phyloP scores from a whole-genome alignment of 1,140 invertebrate species.

The Macrosteles quadrilineatus region DNA sequence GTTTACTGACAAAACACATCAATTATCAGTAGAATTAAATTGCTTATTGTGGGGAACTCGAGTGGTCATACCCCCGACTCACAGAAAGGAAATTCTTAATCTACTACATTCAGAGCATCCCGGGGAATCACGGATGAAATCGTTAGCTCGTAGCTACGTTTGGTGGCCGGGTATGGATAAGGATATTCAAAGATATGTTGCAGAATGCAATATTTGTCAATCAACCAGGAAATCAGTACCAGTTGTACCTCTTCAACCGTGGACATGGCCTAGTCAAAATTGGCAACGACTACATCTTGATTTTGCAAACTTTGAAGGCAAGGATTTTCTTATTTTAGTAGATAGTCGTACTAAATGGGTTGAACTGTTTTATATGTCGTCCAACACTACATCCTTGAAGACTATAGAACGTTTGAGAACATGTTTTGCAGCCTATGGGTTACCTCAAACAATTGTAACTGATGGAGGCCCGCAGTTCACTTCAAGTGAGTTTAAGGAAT shows the following conservation, averaged over 20 bases:
- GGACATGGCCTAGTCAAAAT: neutral
- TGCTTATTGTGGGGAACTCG: conserved; percentile 33
- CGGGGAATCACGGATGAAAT: conserved; percentile 50
- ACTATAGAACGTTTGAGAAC: conserved; percentile 30
- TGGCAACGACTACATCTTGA: neutral
- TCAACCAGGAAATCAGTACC: neutral
- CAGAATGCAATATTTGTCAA: conserved; percentile 34
- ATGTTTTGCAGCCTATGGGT: conserved; percentile 38
- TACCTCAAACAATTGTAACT: conserved; percentile 39
- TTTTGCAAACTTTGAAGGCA: neutral
- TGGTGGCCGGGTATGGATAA: conserved; percentile 50
- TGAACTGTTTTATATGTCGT: conserved; percentile 42
- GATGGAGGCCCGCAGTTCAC: conserved; percentile 44
- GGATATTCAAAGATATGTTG: conserved; percentile 41
- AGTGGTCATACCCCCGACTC: conserved; percentile 44
- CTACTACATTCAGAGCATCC: conserved; percentile 47
- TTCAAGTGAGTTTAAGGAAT: conserved; percentile 40
- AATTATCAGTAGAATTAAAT: conserved; percentile 27
- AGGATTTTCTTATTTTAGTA: conserved; percentile 30
- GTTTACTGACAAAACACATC: neutral
- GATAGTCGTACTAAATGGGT: conserved; percentile 51
- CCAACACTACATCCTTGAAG: neutral
- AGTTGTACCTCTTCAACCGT: neutral
- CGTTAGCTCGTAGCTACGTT: conserved; percentile 45
- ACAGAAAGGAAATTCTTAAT: conserved; percentile 41